phyloP scores from a whole-genome alignment of 1,140 invertebrate genomes.

The Drosophila ambigua region DNA sequence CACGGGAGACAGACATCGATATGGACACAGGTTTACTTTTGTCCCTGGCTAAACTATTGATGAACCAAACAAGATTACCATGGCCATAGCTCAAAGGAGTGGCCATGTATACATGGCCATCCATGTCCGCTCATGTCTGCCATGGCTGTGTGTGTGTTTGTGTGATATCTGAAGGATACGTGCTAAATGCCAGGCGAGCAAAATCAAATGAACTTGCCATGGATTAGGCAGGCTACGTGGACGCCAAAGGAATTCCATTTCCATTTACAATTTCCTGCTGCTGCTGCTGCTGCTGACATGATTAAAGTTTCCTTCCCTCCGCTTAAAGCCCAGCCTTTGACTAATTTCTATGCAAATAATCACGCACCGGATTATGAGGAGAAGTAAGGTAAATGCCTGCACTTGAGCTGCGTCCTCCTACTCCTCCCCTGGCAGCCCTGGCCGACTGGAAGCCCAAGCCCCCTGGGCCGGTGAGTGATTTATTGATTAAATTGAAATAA shows the following conservation, averaged over 20 bases:
- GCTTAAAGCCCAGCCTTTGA: conserved; percentile 8
- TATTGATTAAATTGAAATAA: conserved; percentile 16
- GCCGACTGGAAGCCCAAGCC: neutral
- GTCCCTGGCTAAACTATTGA: conserved; percentile 75
- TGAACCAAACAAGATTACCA: conserved; percentile 79
- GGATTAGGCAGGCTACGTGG: conserved; percentile 33
- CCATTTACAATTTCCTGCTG: conserved; percentile 24
- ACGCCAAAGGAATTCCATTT: conserved; percentile 26
- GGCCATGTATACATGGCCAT: conserved; percentile 1
- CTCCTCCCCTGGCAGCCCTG: neutral
- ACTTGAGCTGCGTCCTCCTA: neutral
- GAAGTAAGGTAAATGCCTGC: conserved; percentile 12
- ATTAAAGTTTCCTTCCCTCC: conserved; percentile 33
- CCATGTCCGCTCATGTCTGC: conserved; percentile 1
- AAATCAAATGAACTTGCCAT: conserved; percentile 60
- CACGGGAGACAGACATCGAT: conserved; percentile 24
- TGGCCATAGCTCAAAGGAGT: conserved; percentile 55
- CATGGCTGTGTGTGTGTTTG: conserved; percentile 6
- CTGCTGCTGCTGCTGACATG: conserved; percentile 1
- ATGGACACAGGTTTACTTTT: conserved; percentile 62
- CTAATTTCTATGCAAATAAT: conserved; percentile 2
- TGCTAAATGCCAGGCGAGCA: conserved; percentile 58
- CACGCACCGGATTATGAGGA: conserved; percentile 27
- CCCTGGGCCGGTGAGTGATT: no score
- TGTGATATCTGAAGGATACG: conserved; percentile 38